A percentile compares a stretch with the other conserved stretches of the same genome.
Conservation (phyloP, 2,797 vertebrate genomes). For the Masticophis lateralis region DNA sequence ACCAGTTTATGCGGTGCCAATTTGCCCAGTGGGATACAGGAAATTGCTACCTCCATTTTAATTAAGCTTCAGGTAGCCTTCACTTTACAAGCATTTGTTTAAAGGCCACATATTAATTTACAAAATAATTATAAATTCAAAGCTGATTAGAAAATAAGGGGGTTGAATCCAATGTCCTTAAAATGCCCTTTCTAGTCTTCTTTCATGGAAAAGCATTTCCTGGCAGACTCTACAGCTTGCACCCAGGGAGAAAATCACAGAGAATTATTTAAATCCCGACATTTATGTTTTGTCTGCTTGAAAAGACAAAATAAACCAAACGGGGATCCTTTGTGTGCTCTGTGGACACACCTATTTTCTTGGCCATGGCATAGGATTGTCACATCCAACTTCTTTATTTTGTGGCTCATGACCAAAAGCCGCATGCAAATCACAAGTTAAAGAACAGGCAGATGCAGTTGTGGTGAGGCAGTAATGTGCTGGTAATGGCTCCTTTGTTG, state of each 20-base stretch:
- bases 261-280: background rate
- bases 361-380: background rate
- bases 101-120: background rate
- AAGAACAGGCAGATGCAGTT: background rate
- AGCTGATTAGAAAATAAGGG: background rate
- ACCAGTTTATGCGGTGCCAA: background rate
- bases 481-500: conserved; percentile 19
- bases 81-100: background rate
- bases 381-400: background rate
- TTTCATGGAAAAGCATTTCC: background rate
- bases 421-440: background rate
- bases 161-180: background rate
- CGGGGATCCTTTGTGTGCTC: background rate
- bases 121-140: background rate
- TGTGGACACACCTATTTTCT: background rate
- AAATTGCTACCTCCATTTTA: background rate
- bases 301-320: background rate
- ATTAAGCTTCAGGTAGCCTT: background rate
- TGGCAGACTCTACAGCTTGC: background rate
- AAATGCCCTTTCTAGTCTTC: background rate
- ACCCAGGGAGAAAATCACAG: background rate
- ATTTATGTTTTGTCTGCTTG: background rate
- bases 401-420: background rate
- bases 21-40: background rate
- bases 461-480: background rate